Conservation (phyloP, 2,113 vertebrate genomes). For the Fulica atra region DNA sequence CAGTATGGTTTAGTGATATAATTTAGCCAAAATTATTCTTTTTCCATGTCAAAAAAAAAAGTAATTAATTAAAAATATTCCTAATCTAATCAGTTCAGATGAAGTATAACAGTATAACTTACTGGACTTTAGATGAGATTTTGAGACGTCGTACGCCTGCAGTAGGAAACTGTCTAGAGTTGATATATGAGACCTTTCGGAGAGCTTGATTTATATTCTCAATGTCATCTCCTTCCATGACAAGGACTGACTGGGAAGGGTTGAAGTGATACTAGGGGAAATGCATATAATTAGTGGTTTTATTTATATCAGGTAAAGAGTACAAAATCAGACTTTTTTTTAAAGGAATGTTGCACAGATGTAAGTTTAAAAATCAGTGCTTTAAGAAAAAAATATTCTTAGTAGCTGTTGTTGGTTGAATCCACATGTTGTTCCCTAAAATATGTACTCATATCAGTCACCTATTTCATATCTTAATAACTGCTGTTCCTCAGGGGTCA, state of each 20-base stretch:
- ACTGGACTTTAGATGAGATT: conserved; percentile 94
- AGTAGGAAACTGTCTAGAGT: conserved; percentile 94
- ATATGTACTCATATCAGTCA: not conserved
- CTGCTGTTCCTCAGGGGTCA: no score
- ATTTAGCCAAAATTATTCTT: not conserved
- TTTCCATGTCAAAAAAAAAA: not conserved
- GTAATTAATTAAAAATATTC: not conserved
- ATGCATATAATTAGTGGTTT: conserved; percentile 1
- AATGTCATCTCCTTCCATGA: conserved; percentile 95
- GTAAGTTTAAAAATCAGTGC: not conserved
- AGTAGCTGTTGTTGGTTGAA: not conserved
- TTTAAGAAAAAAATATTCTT: not conserved
- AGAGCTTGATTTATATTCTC: conserved; percentile 90
- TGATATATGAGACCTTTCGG: conserved; percentile 95
- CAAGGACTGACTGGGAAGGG: conserved; percentile 93
- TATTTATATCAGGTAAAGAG: not conserved
- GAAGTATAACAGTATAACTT: conserved; percentile 75
- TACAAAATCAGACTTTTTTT: not conserved
- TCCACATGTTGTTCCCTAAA: not conserved
- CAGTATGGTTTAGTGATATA: not conserved
- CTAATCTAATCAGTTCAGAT: not conserved
- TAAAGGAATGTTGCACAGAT: not conserved
- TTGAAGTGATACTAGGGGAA: conserved; percentile 94
- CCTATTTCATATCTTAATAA: not conserved
- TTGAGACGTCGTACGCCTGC: conserved; percentile 86